A percentile compares a stretch with the other conserved stretches of the same genome.
Evolutionary conservation across 35 echinoderm and acorn worm species (phyloP).

Genomic region (Ophiothrix spiculata): DNA sequence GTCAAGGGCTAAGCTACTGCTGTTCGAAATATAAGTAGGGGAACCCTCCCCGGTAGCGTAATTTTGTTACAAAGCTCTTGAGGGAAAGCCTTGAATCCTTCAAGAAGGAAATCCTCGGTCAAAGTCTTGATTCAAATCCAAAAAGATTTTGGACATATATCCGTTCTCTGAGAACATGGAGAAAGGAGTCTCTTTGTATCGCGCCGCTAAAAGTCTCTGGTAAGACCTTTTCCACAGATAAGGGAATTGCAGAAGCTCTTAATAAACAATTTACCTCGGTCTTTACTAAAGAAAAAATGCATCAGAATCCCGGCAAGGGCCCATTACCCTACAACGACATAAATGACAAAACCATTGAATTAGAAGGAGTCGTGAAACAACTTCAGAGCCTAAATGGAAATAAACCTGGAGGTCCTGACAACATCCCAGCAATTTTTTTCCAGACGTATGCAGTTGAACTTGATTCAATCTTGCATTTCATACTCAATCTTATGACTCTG

Average conservation of each 20-base stretch:
- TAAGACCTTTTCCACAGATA: constrained; percentile 6
- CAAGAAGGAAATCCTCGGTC: no score
- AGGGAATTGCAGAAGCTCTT: constrained; percentile 15
- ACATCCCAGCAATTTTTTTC: constrained; percentile 17
- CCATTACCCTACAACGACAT: not conserved
- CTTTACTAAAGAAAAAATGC: constrained; percentile 21
- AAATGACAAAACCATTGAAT: constrained; percentile 3
- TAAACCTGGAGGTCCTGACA: constrained; percentile 22
- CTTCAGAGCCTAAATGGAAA: constrained; percentile 5
- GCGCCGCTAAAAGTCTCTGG: not conserved
- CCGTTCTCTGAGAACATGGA: not conserved
- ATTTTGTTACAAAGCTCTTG: no score
- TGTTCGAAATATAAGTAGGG: no score
- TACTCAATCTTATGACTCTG: not conserved
- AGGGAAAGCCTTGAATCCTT: no score
- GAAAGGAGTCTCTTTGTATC: constrained; percentile 7
- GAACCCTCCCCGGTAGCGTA: no score
- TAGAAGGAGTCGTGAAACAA: constrained; percentile 27
- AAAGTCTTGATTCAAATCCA: constrained; percentile 28
- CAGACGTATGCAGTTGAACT: constrained; percentile 17
- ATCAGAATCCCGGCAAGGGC: not conserved
- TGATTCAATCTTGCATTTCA: constrained; percentile 1
- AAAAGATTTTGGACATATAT: constrained; percentile 16
- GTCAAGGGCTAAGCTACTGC: no score
- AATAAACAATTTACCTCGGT: constrained; percentile 32